A percentile compares a stretch with the other conserved stretches of the same genome.
phyloP scores from a whole-genome alignment of 2,113 vertebrate genomes.

The Antechinus flavipes region DNA sequence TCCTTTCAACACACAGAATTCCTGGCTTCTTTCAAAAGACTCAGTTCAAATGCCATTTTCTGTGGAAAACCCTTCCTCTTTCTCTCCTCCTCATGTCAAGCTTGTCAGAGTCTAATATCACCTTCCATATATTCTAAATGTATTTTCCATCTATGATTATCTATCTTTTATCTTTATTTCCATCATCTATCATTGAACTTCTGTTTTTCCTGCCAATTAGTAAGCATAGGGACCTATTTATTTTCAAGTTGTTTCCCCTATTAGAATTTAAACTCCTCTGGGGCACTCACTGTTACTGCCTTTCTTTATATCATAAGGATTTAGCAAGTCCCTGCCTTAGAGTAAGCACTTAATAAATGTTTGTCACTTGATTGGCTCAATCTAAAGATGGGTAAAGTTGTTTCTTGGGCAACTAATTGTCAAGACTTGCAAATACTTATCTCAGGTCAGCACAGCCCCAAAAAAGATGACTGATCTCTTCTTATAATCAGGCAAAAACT shows the following conservation, averaged over 20 bases:
- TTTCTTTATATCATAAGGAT: not conserved
- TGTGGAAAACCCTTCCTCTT: not conserved
- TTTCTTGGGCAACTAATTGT: not conserved
- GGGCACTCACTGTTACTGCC: not conserved
- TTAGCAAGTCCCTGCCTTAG: not conserved
- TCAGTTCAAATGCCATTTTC: not conserved
- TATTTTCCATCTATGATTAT: not conserved
- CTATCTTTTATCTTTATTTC: not conserved
- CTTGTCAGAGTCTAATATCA: not conserved
- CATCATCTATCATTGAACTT: not conserved
- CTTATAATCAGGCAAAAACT: not conserved
- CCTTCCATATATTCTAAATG: not conserved
- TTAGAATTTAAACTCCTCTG: not conserved
- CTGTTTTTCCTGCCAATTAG: not conserved
- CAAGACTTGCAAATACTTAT: slow-evolving; percentile 1
- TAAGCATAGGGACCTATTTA: not conserved
- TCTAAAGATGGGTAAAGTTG: not conserved
- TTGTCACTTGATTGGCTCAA: not conserved
- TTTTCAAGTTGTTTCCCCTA: not conserved
- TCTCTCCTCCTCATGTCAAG: not conserved
- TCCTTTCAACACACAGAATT: not conserved
- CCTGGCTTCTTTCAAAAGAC: not conserved
- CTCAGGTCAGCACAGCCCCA: not conserved
- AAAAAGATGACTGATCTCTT: not conserved
- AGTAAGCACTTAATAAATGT: not conserved